phyloP scores from a whole-genome alignment of 2,888 invertebrate genomes.

The Mongoloraphidia duomilia region DNA sequence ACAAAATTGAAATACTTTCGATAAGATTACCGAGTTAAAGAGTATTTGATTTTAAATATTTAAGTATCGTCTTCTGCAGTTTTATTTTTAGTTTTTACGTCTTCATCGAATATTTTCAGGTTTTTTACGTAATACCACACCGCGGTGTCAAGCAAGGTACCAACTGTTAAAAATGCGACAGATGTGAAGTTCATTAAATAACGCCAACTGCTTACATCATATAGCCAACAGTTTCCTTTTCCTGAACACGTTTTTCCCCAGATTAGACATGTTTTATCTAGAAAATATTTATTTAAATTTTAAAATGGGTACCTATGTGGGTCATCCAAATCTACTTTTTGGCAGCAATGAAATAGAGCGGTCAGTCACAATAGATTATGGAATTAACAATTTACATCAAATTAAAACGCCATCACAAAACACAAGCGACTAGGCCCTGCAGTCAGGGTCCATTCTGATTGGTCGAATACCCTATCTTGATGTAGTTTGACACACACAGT shows the following conservation, averaged over 20 bases:
- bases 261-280: slow-evolving; percentile 50
- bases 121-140: slow-evolving; percentile 57
- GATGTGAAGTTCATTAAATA: slow-evolving; percentile 50
- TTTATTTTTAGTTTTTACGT: slow-evolving; percentile 31
- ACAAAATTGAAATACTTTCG: background rate
- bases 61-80: background rate
- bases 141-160: slow-evolving; percentile 47
- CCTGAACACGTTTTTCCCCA: slow-evolving; percentile 60
- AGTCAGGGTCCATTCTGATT: no score
- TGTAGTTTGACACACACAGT: no score
- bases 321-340: no score
- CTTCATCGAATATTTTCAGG: slow-evolving; percentile 53
- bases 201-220: slow-evolving; percentile 48
- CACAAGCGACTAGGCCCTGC: no score
- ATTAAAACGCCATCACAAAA: no score
- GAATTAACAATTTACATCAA: no score
- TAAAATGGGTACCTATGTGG: background rate
- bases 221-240: slow-evolving; percentile 60
- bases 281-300: slow-evolving; percentile 13
- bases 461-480: no score
- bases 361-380: no score
- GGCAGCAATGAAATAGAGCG: no score
- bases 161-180: slow-evolving; percentile 46
- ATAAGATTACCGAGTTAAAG: background rate
- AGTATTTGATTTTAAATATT: background rate